These are phyloP conservation scores for Macropodus opercularis DNA, from an alignment of 2,797 vertebrate species.

Conservation along the genomic window DNA sequence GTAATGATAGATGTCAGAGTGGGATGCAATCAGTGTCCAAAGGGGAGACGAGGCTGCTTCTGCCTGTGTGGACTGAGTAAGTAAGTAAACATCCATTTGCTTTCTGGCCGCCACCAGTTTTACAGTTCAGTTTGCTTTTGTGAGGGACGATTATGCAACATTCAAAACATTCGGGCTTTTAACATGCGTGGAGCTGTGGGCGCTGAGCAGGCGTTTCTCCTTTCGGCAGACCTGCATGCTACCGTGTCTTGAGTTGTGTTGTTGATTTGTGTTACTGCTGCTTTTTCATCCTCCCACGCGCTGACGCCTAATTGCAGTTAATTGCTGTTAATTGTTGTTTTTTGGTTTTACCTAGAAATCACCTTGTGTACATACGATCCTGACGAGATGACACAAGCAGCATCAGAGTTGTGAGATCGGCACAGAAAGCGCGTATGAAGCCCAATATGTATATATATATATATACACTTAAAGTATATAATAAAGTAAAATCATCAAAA, in stretches of 20 bases:
- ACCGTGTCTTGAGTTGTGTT: too few species aligned
- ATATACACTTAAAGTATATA: too few species aligned
- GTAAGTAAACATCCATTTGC: conserved; percentile 30
- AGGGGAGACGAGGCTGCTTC: conserved; percentile 10
- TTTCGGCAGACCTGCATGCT: too few species aligned
- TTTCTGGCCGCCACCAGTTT: conserved; percentile 8
- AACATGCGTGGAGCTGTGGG: too few species aligned
- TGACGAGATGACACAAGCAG: conserved; percentile 16
- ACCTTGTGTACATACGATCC: conserved; percentile 29
- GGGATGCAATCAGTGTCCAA: conserved; percentile 32
- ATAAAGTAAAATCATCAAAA: not conserved
- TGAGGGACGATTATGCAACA: too few species aligned
- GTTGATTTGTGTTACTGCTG: too few species aligned
- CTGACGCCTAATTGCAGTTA: conserved; percentile 38
- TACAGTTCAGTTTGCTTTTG: conserved; percentile 3
- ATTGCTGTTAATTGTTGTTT: conserved; percentile 46
- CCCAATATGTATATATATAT: too few species aligned
- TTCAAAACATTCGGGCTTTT: too few species aligned
- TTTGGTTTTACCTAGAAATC: conserved; percentile 46
- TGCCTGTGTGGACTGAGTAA: conserved; percentile 1
- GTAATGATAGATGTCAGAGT: conserved; percentile 41
- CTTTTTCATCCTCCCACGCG: conserved; percentile 33
- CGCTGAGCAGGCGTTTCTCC: too few species aligned
- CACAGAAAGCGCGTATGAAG: not conserved
- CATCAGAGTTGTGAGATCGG: not conserved